Evolutionary conservation across 2,888 invertebrate genomes (phyloP), one percentile per base, ranked within the genome.

Genomic region (Selenia dentaria): DNA sequence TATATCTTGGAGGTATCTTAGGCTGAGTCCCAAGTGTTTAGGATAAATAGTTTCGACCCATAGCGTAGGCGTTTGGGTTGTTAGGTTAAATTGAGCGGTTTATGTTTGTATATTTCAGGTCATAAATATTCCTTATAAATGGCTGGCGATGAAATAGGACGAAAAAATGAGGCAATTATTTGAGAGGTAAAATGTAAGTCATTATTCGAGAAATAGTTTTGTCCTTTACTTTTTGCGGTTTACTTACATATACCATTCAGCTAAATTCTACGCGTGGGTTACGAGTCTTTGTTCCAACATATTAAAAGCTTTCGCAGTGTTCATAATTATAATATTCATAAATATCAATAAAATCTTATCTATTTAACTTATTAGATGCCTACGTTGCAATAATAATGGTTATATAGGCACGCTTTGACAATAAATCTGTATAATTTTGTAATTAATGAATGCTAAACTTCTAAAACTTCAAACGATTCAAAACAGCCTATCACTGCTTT

Each of bases 1-100:
- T 31, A 46, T 46, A 46, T 47, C 46, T 40, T 31, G 36, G 37
- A 41, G 47, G 47, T 42, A 42, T 48, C 47, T 48, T 41, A 48
- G 37, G 33, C 33, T 33, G 28, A 42, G 45, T 41, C 50, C 50
- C 45, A 51, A 51, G 50, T 51, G 50, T 51, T 51, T 51, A 41
- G 50, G 41, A 51, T 51, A 51, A 51, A 51, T 51, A 51, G 50
- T 51, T 51, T 51, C 29, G 41, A 37, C 45, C 24, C 45, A 51
- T 41, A 45, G 37, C 29, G 38, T 34, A 45, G 45, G 45, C 50
- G 50, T 50, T 50, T 38, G 41, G 45, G 45, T 51, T 50, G 50
- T 50, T 50, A 50, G 44, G 37, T 37, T 45, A 45, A 50, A 50
- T 50, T 50, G 50, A 40, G 29, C 40, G 14, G 45, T 41, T 45